phyloP scores from a whole-genome alignment of 2,113 vertebrate genomes.

The Osmerus eperlanus region DNA sequence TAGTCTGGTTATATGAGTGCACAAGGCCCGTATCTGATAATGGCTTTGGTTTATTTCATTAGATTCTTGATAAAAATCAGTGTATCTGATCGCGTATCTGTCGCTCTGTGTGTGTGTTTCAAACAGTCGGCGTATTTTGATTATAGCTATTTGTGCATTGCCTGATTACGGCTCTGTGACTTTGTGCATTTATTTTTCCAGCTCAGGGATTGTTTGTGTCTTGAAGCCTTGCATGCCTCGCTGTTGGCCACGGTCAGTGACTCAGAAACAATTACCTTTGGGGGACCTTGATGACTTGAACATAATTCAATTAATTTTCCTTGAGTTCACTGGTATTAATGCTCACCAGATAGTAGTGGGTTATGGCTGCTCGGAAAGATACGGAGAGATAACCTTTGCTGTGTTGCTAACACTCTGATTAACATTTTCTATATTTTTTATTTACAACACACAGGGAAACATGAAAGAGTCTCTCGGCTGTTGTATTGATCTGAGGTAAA shows the following conservation, averaged over 20 bases:
- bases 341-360: slow-evolving; percentile 46
- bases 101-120: slow-evolving; percentile 18
- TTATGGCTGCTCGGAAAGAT: neutral
- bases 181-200: slow-evolving; percentile 51
- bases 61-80: slow-evolving; percentile 26
- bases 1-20: slow-evolving; percentile 24
- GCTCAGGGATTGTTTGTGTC: slow-evolving; percentile 66
- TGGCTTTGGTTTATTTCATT: slow-evolving; percentile 20
- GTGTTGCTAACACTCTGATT: too few relatives aligned
- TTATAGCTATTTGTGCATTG: slow-evolving; percentile 57
- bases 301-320: slow-evolving; percentile 75
- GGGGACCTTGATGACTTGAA: slow-evolving; percentile 67
- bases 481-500: too few relatives aligned
- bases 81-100: slow-evolving; percentile 17
- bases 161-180: slow-evolving; percentile 45
- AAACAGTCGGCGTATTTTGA: slow-evolving; percentile 41
- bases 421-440: slow-evolving; percentile 27
- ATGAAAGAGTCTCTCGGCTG: too few relatives aligned
- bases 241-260: slow-evolving; percentile 64
- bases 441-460: neutral
- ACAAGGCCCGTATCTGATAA: slow-evolving; percentile 39
- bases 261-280: slow-evolving; percentile 72
- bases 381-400: neutral
- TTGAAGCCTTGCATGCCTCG: slow-evolving; percentile 55
- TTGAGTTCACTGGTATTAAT: slow-evolving; percentile 73